Evolutionary conservation across 2,888 invertebrate species (phyloP).

Genomic region (Perizoma flavofasciatum): DNA sequence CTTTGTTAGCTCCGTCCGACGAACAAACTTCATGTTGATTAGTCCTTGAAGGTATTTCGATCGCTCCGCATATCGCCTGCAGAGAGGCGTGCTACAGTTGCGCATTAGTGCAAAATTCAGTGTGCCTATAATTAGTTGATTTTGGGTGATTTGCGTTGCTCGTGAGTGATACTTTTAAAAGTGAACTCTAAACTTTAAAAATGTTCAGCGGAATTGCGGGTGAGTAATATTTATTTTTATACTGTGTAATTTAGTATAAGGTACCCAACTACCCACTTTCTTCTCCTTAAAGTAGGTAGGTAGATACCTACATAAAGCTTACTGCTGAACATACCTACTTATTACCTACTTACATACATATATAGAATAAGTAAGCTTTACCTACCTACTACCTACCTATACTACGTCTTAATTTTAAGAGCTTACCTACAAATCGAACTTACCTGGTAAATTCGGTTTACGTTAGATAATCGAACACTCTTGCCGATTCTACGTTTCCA

Average conservation of each 20-base stretch:
- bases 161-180: conserved; percentile 35
- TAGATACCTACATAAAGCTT: not conserved
- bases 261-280: too few relatives aligned
- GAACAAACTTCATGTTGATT: conserved; percentile 44
- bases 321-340: not conserved
- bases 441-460: too few relatives aligned
- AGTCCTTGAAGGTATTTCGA: conserved; percentile 62
- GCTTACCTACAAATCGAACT: too few relatives aligned
- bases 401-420: too few relatives aligned
- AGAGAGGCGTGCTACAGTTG: conserved; percentile 47
- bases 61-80: conserved; percentile 50
- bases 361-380: too few relatives aligned
- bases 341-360: too few relatives aligned
- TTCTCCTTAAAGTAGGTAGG: conserved; percentile 2
- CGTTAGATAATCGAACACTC: too few relatives aligned
- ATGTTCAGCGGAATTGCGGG: conserved; percentile 82
- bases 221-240: conserved; percentile 41
- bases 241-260: too few relatives aligned
- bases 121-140: conserved; percentile 29
- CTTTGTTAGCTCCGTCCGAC: conserved; percentile 41
- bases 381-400: too few relatives aligned
- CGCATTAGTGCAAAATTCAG: conserved; percentile 19
- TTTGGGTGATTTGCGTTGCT: conserved; percentile 33
- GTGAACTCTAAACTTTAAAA: conserved; percentile 50
- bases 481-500: too few relatives aligned